phyloP scores from a whole-genome alignment of 2,888 invertebrate species.

The Meteorus colon region DNA sequence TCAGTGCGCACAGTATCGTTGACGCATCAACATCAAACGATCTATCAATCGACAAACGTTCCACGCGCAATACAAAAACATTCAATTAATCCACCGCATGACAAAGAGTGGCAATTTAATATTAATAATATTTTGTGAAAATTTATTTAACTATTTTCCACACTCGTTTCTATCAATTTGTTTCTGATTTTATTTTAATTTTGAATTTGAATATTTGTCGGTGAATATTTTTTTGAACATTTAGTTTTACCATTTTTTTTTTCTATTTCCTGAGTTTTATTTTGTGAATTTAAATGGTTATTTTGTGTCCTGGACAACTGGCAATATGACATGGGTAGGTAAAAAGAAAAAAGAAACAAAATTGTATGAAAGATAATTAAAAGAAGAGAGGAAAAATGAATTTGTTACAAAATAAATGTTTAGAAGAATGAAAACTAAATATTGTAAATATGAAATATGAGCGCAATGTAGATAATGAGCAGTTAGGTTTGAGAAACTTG shows the following conservation, averaged over 20 bases:
- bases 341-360: not conserved
- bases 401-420: not conserved
- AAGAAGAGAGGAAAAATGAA: not conserved
- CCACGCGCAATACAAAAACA: not conserved
- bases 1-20: slow-evolving; percentile 68
- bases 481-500: not conserved
- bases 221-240: not conserved
- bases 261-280: not conserved
- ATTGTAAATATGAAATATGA: not conserved
- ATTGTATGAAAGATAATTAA: not conserved
- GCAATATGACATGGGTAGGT: not conserved
- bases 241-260: not conserved
- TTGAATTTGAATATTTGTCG: not conserved
- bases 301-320: not conserved
- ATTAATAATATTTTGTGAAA: not conserved
- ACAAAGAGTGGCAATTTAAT: slow-evolving; percentile 4
- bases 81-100: not conserved
- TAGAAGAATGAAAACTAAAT: not conserved
- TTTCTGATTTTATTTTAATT: not conserved
- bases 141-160: not conserved
- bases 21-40: slow-evolving; percentile 54
- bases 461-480: too few relatives aligned
- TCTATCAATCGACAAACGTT: slow-evolving; percentile 19
- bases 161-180: not conserved
- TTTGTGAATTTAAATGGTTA: not conserved